A percentile compares a stretch with the other conserved stretches of the same genome.
Conservation (phyloP, 2,113 vertebrate species). For the Loxodonta africana region DNA sequence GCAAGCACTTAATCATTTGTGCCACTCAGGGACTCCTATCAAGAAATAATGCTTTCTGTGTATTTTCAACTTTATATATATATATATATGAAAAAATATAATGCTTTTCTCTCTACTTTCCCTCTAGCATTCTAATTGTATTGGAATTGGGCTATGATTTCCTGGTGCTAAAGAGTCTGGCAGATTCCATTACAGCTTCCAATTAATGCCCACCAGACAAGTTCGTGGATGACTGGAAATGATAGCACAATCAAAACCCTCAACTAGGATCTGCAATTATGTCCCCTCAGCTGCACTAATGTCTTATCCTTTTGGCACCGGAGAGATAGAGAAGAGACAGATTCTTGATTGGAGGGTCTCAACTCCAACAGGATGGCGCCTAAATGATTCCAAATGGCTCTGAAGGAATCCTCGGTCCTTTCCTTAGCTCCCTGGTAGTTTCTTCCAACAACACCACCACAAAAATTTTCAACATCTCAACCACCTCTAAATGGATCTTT, state of each 20-base stretch:
- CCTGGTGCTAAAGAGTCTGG: background rate
- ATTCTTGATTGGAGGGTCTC: background rate
- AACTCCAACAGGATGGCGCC: background rate
- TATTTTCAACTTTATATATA: no score
- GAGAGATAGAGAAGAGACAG: background rate
- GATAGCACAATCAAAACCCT: constrained; percentile 16
- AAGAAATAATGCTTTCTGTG: background rate
- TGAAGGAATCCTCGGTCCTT: background rate
- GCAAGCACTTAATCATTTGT: background rate
- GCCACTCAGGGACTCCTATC: background rate
- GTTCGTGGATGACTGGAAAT: constrained; percentile 13
- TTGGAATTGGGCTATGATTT: constrained; percentile 8
- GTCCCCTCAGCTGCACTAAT: background rate
- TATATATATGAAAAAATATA: background rate
- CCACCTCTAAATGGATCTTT: constrained; percentile 18
- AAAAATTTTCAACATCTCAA: background rate
- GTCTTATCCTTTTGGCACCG: background rate
- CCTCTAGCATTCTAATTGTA: background rate
- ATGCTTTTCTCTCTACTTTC: background rate
- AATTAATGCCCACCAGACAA: constrained; percentile 40
- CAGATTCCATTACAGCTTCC: constrained; percentile 1
- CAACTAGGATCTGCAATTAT: background rate
- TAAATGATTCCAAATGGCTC: constrained; percentile 23
- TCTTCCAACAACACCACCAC: background rate
- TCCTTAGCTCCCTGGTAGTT: background rate